Evolutionary conservation across 2,888 invertebrate species (phyloP).

Genomic region (Drosophila histrio): DNA sequence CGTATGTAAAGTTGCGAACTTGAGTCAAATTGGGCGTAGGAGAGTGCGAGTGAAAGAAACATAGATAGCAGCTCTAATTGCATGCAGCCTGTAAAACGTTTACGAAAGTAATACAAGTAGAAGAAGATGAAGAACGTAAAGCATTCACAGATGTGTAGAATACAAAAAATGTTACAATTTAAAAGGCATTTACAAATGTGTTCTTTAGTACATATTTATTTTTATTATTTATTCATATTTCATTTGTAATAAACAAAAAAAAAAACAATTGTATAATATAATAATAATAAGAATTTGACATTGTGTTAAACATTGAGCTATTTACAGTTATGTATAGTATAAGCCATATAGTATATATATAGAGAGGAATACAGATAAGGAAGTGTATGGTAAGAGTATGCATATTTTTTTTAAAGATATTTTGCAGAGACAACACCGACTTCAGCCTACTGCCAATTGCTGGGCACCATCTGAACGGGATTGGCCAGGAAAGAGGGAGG

Average conservation of each 20-base stretch:
- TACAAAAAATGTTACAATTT: no score
- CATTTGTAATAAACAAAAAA: conserved; percentile 24
- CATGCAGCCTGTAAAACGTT: background rate
- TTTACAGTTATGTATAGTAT: conserved; percentile 48
- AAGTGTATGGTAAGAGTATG: conserved; percentile 14
- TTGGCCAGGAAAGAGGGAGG: conserved; percentile 68
- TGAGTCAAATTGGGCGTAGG: background rate
- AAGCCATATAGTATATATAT: no score
- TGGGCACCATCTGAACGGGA: conserved; percentile 73
- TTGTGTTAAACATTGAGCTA: conserved; percentile 41
- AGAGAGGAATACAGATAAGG: conserved; percentile 11
- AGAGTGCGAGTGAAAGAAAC: no score
- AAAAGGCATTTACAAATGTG: no score
- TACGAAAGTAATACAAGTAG: background rate
- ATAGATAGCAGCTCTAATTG: background rate
- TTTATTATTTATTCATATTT: conserved; percentile 34
- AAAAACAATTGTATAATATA: conserved; percentile 11
- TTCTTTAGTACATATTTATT: conserved; percentile 24
- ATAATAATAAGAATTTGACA: conserved; percentile 6
- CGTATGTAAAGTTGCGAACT: background rate
- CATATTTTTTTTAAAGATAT: conserved; percentile 8
- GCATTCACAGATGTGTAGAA: no score
- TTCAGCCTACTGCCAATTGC: conserved; percentile 65
- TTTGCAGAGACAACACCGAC: background rate
- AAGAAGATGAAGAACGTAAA: no score